phyloP scores from a whole-genome alignment of 1,140 invertebrate genomes.

The Drosophila nigrodunni region DNA sequence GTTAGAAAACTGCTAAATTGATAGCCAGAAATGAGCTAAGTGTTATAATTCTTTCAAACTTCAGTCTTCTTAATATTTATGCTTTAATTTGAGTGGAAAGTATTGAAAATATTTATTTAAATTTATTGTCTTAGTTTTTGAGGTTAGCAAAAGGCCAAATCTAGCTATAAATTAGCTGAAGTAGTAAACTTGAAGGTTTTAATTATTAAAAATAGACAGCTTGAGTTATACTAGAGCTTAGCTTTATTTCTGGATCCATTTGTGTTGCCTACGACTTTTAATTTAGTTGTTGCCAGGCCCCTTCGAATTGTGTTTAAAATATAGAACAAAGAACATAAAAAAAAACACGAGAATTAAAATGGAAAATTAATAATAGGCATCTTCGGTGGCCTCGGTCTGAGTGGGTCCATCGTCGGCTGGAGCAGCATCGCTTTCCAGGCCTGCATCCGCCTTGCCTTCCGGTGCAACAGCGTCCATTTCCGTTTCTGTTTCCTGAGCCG shows the following conservation, averaged over 20 bases:
- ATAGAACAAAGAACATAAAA: constrained; percentile 31
- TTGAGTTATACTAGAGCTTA: not conserved
- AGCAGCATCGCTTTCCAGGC: not conserved
- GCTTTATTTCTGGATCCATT: not conserved
- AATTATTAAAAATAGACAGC: not conserved
- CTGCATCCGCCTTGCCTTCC: not conserved
- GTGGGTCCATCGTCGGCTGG: constrained; percentile 29
- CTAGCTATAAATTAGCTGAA: not conserved
- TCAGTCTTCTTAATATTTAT: no score
- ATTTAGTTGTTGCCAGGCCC: constrained; percentile 27
- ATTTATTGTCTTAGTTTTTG: no score
- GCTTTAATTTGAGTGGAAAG: no score
- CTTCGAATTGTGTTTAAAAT: constrained; percentile 4
- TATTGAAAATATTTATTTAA: no score
- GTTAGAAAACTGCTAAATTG: no score
- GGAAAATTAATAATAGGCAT: constrained; percentile 60
- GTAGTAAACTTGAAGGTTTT: no score
- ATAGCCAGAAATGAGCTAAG: no score
- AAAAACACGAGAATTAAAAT: not conserved
- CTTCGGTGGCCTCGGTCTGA: constrained; percentile 63
- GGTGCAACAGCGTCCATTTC: constrained; percentile 26
- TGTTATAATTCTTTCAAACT: no score
- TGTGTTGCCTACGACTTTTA: constrained; percentile 19
- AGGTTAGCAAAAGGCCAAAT: not conserved
- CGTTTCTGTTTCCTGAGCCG: constrained; percentile 35